Evolutionary conservation across 2,888 invertebrate genomes (phyloP).

Genomic region (Marasmarcha lunaedactyla): DNA sequence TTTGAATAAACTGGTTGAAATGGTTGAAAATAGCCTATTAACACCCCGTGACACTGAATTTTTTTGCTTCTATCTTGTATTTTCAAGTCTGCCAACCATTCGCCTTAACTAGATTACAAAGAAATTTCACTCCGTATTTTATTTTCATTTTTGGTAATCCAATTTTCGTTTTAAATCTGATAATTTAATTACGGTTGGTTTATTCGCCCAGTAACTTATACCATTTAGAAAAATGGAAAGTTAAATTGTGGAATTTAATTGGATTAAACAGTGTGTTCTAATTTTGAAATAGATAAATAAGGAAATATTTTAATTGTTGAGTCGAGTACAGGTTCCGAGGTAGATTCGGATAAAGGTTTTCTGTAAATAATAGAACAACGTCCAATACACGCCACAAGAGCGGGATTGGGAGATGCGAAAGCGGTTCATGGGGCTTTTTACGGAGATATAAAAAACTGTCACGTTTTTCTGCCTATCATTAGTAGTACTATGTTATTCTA

Average conservation of each 20-base stretch:
- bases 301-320: too few relatives aligned
- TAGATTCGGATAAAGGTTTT: too few relatives aligned
- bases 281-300: too few relatives aligned
- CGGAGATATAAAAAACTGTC: too few relatives aligned
- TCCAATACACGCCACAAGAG: too few relatives aligned
- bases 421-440: too few relatives aligned
- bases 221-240: not conserved
- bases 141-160: constrained; percentile 16
- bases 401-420: too few relatives aligned
- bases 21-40: constrained; percentile 54
- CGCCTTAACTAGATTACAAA: constrained; percentile 48
- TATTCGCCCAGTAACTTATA: not conserved
- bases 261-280: too few relatives aligned
- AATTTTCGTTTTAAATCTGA: constrained; percentile 3
- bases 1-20: constrained; percentile 54
- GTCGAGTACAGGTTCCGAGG: too few relatives aligned
- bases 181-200: not conserved
- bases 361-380: too few relatives aligned
- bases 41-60: constrained; percentile 45
- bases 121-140: constrained; percentile 30
- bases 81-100: constrained; percentile 21
- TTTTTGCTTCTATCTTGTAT: constrained; percentile 40
- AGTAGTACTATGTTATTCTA: too few relatives aligned
- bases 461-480: too few relatives aligned
- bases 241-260: not conserved